These are phyloP conservation scores for Poicephalus meyeri DNA, from an alignment of 2,113 vertebrate genomes.

Conservation along the genomic window DNA sequence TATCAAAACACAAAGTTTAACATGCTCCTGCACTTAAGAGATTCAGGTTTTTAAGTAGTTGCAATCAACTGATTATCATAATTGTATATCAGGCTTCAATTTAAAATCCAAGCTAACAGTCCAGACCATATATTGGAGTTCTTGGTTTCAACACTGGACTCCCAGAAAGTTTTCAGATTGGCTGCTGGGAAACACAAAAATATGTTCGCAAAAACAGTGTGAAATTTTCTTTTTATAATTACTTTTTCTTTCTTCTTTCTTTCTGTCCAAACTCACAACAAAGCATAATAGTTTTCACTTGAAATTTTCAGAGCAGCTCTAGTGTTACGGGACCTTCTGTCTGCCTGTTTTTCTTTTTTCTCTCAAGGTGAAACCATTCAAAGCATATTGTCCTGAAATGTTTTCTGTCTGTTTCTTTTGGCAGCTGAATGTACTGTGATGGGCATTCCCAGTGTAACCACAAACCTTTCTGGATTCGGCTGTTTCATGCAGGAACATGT, in stretches of 20 bases:
- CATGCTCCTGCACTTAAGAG: background rate
- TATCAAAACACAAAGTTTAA: background rate
- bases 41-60: background rate
- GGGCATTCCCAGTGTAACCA: constrained; percentile 98
- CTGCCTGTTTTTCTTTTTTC: background rate
- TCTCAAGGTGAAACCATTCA: background rate
- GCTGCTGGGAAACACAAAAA: background rate
- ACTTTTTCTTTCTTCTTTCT: background rate
- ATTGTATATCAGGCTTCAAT: background rate
- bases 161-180: background rate
- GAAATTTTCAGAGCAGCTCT: background rate
- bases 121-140: background rate
- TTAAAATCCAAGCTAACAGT: background rate
- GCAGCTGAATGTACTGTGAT: constrained; percentile 97
- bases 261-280: background rate
- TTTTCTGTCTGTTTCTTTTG: constrained; percentile 21
- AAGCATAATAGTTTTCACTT: background rate
- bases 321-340: background rate
- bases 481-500: constrained; percentile 98
- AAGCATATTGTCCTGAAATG: background rate
- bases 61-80: background rate
- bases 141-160: background rate
- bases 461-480: constrained; percentile 96
- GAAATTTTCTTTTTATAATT: background rate
- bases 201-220: background rate